A percentile compares a stretch with the other conserved stretches of the same genome.
Conservation (phyloP, 2,888 invertebrate species). For the Oligia strigilis region DNA sequence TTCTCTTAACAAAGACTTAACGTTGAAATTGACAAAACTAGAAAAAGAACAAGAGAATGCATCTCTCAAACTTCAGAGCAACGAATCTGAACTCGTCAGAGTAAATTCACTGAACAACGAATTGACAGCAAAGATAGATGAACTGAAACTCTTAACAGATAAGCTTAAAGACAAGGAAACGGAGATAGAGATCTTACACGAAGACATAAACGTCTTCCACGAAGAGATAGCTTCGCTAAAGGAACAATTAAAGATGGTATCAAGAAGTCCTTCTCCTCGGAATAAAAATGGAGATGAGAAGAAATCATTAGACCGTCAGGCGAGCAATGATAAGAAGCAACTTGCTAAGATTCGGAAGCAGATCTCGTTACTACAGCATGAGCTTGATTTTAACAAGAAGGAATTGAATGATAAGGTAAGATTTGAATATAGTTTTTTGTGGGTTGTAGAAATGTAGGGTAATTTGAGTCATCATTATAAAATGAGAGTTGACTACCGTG, state of each 20-base stretch:
- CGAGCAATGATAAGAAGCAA: conserved; percentile 91
- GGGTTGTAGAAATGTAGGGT: conserved; percentile 11
- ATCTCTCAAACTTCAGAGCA: conserved; percentile 83
- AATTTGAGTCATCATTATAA: conserved; percentile 23
- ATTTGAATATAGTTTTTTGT: not conserved
- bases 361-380: conserved; percentile 85
- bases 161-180: conserved; percentile 89
- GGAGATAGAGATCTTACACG: conserved; percentile 89
- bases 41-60: conserved; percentile 88
- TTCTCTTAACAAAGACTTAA: conserved; percentile 81
- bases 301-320: conserved; percentile 85
- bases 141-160: conserved; percentile 83
- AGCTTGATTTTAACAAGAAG: conserved; percentile 87
- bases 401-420: conserved; percentile 88
- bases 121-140: conserved; percentile 83
- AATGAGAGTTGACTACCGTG: not conserved
- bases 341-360: conserved; percentile 88
- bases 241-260: conserved; percentile 86
- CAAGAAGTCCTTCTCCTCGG: conserved; percentile 90
- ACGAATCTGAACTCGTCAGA: conserved; percentile 82
- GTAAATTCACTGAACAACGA: conserved; percentile 83
- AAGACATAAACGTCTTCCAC: conserved; percentile 88
- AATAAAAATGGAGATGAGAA: conserved; percentile 90
- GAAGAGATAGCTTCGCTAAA: conserved; percentile 87
- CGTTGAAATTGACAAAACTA: conserved; percentile 81